Conservation (phyloP, 2,113 vertebrate genomes). For the Amblyornis subalaris region DNA sequence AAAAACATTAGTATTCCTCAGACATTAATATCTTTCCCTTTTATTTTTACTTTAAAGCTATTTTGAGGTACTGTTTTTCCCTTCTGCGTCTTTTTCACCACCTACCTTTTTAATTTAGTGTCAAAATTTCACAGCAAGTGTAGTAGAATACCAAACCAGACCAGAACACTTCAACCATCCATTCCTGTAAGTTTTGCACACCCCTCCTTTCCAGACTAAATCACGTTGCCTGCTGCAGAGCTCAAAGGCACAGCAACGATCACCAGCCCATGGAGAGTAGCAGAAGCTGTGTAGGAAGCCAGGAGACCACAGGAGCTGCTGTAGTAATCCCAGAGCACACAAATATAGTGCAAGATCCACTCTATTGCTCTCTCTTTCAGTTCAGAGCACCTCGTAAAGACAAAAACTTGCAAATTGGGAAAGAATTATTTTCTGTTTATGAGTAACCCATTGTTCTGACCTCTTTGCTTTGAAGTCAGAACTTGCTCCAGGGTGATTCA, state of each 20-base stretch:
- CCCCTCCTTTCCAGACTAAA: neutral
- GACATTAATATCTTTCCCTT: accelerated
- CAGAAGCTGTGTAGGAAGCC: neutral
- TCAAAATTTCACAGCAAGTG: neutral
- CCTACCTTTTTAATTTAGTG: neutral
- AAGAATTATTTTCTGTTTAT: slow-evolving; percentile 25
- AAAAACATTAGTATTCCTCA: neutral
- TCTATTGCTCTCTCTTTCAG: neutral
- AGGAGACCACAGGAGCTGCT: neutral
- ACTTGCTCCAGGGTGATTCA: slow-evolving; percentile 44
- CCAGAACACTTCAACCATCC: neutral
- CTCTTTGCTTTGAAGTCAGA: slow-evolving; percentile 34
- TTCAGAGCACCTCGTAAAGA: neutral
- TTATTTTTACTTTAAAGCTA: neutral
- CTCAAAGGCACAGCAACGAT: neutral
- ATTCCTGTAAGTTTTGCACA: neutral
- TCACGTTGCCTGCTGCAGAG: neutral
- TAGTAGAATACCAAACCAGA: neutral
- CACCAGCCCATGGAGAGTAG: neutral
- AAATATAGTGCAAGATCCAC: neutral
- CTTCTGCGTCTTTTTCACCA: neutral
- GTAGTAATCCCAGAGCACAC: neutral
- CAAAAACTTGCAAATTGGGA: neutral
- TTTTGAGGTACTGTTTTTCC: neutral
- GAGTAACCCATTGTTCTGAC: slow-evolving; percentile 41